Evolutionary conservation across 2,888 invertebrate species (phyloP), one percentile per base, ranked within the genome.

Genomic region (Drosophila leonis): DNA sequence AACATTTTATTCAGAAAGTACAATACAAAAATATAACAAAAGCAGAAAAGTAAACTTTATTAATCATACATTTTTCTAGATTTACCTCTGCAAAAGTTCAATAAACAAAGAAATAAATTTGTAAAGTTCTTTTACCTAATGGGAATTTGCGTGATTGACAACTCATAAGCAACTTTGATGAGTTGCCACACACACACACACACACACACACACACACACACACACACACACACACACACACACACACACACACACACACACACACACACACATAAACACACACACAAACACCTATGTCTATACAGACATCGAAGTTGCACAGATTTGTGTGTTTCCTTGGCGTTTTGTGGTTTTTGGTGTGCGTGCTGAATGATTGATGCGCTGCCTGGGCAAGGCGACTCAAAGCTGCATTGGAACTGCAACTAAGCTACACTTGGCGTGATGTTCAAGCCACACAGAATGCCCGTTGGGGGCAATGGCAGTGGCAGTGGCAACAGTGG

Each of bases 351-450:
- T 27, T 56, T 61, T 63, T 52, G 56, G 68, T 72, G 75, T 87
- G 90, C 86, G 86, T 87, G 90, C 77, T 88, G 88, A 63, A 87
- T 87, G 86, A 87, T 87, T 87, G 86, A 87, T 87, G 90, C 78
- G 88, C 67, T 87, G 82, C 89, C 74, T 78, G 86, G 82, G 72
- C 82, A 82, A 84, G 78, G 77, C 82, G 80, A 84, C 80, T 84
- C 76, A 72, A 86, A 77, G 84, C 71, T 79, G 87, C 80, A 73
- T 83, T 82, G 84, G 81, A 83, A 76, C 82, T 87, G 84, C 84
- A 87, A 82, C 89, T 89, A 87, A 89, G 82, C 90, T 82, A 79
- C 84, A 89, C 90, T 82, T 87, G 62, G 88, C 86, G 86, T 87
- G 86, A 87, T 89, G 65, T 61, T 52, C 51, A 62, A 75, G 70